Conservation (phyloP, 2,888 invertebrate genomes). For the Chirona hameri region DNA sequence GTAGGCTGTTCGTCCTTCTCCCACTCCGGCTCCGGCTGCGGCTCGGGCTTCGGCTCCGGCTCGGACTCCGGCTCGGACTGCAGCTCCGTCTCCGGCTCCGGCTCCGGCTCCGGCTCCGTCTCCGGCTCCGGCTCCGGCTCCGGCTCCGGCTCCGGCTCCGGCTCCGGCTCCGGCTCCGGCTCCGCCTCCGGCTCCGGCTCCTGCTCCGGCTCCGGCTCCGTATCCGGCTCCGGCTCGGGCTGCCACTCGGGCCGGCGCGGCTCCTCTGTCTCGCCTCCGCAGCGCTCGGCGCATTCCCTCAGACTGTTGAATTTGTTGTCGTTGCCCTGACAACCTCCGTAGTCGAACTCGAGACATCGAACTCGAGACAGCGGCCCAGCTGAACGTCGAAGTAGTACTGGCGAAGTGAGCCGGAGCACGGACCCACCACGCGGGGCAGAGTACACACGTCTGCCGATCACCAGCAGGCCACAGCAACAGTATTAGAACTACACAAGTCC, state of each 20-base stretch:
- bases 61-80: not conserved
- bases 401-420: slow-evolving; percentile 60
- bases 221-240: not conserved
- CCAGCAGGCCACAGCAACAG: not conserved
- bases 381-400: slow-evolving; percentile 69
- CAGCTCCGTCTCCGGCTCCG: no score
- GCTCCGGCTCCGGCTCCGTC: not conserved
- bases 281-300: slow-evolving; percentile 41
- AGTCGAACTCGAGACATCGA: slow-evolving; percentile 68
- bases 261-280: not conserved
- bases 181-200: not conserved
- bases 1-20: not conserved
- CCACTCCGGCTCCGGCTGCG: not conserved
- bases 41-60: no score
- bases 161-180: not conserved
- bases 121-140: not conserved
- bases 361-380: slow-evolving; percentile 65
- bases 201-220: no score
- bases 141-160: no score
- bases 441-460: slow-evolving; percentile 60
- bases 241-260: not conserved
- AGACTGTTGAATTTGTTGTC: slow-evolving; percentile 67
- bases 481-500: not conserved
- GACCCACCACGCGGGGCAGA: slow-evolving; percentile 63
- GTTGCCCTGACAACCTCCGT: slow-evolving; percentile 79